Percentiles rank a stretch among this genome's conserved stretches.
These are phyloP conservation scores for Rissa tridactyla DNA, from an alignment of 2,113 vertebrate genomes.

Conservation along the genomic window DNA sequence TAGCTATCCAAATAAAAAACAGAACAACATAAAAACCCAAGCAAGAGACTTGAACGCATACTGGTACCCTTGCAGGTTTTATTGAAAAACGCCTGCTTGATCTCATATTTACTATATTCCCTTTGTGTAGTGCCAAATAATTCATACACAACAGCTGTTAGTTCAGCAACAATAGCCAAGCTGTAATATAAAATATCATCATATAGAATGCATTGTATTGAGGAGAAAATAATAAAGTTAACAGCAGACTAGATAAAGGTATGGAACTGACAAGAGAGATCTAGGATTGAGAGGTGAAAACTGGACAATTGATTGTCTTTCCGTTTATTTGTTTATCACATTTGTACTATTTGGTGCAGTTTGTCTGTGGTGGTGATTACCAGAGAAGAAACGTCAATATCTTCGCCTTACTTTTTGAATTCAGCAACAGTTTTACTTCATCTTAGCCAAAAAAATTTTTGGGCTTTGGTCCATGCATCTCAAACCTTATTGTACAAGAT, in stretches of 20 bases:
- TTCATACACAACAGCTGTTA: background rate
- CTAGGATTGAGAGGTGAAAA: background rate
- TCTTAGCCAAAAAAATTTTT: background rate
- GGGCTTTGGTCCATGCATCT: background rate
- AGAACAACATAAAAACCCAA: background rate
- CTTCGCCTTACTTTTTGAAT: background rate
- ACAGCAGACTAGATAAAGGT: background rate
- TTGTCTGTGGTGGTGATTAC: background rate
- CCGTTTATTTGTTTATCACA: background rate
- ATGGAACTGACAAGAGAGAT: background rate
- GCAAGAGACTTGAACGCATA: background rate
- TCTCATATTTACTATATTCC: background rate
- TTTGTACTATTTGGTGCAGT: background rate
- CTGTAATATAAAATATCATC: background rate
- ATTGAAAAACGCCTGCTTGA: fast-evolving
- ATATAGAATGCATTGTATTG: background rate
- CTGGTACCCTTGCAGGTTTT: background rate
- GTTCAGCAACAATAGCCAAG: background rate
- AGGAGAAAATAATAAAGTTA: background rate
- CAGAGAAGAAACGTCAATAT: background rate
- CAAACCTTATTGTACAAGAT: background rate
- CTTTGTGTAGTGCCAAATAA: background rate
- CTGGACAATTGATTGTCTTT: background rate
- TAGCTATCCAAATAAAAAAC: background rate
- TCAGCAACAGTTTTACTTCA: background rate